phyloP scores from a whole-genome alignment of 2,797 vertebrate species.

The Ibycter americanus region DNA sequence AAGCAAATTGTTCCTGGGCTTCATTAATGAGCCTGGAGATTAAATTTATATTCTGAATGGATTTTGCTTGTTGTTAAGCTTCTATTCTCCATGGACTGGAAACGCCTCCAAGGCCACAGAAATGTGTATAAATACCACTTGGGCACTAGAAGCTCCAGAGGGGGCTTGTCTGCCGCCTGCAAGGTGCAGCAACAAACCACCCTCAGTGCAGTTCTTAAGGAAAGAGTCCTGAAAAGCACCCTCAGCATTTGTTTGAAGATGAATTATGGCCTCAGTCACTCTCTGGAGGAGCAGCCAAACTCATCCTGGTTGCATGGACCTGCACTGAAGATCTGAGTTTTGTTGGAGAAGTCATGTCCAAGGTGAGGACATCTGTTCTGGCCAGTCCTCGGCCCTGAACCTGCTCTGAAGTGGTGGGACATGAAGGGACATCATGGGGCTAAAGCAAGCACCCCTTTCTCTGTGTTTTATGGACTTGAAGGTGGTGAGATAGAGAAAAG shows the following conservation, averaged over 20 bases:
- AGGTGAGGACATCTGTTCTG: background rate
- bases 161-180: background rate
- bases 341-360: background rate
- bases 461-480: background rate
- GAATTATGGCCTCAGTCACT: background rate
- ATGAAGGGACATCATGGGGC: background rate
- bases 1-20: background rate
- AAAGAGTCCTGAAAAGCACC: background rate
- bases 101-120: background rate
- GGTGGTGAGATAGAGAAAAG: background rate
- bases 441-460: background rate
- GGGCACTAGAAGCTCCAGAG: background rate
- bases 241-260: background rate
- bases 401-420: background rate
- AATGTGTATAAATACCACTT: background rate
- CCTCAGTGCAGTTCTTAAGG: background rate
- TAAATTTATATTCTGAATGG: background rate
- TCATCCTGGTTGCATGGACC: background rate
- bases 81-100: background rate
- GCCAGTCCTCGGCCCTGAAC: background rate
- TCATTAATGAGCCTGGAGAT: background rate
- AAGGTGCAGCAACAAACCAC: background rate
- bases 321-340: background rate
- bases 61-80: background rate
- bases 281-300: background rate